A percentile compares a stretch with the other conserved stretches of the same genome.
Conservation (phyloP, 2,113 vertebrate species). For the Heteronetta atricapilla region DNA sequence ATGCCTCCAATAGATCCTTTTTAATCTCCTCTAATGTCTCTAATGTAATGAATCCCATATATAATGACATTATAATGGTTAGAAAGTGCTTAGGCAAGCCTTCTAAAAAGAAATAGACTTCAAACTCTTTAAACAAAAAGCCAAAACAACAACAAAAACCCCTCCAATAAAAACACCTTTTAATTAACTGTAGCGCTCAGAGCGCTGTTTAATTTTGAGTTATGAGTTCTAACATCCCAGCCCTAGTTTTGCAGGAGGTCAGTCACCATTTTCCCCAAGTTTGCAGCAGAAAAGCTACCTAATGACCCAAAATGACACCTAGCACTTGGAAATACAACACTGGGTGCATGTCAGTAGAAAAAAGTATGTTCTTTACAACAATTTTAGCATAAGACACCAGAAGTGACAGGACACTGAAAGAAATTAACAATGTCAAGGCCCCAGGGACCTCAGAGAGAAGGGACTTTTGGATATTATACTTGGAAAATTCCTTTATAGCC, state of each 20-base stretch:
- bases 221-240: background rate
- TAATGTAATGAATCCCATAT: constrained; percentile 62
- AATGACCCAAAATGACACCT: background rate
- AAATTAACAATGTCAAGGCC: background rate
- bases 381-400: background rate
- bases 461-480: background rate
- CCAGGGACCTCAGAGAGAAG: background rate
- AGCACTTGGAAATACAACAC: background rate
- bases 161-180: constrained; percentile 29
- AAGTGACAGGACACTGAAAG: background rate
- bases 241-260: background rate
- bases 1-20: constrained; percentile 52
- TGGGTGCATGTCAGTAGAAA: background rate
- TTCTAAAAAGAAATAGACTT: constrained; percentile 51
- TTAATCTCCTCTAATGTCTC: constrained; percentile 64
- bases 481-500: background rate
- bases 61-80: constrained; percentile 65
- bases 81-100: constrained; percentile 62
- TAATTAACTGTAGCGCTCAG: constrained; percentile 43
- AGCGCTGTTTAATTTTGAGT: constrained; percentile 26
- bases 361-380: background rate
- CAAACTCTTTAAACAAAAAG: constrained; percentile 42
- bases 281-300: background rate
- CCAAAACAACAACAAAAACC: constrained; percentile 26
- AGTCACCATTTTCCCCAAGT: background rate